Evolutionary conservation across 2,888 invertebrate genomes (phyloP), one percentile per base, ranked within the genome.

Genomic region (Eristalinus sepulchralis): DNA sequence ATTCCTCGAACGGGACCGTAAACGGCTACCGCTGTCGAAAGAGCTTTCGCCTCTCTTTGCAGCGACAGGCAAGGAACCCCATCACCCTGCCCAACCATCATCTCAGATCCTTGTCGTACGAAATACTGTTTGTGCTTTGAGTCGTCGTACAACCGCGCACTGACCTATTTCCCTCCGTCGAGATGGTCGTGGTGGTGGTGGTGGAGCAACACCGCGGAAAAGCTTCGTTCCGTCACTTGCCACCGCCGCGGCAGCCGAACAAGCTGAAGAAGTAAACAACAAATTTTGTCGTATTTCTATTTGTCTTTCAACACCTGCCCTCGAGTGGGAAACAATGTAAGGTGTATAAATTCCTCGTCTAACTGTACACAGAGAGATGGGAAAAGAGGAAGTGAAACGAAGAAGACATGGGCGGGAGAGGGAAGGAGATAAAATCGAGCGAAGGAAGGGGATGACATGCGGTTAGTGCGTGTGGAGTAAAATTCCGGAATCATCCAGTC

Each of bases 111-210:
- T 47, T 47, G 47, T 24, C 57, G 24, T 57, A 24, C 24, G 24
- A 57, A 47, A 17, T 47, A 47, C n/a, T n/a, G n/a, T n/a, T n/a
- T 47, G 47, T 47, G 2, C 17, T 17, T 3, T 9, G 24, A 57
- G 24, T 27, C 72, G 72, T 36, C 68, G 36, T 47, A 47, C 55
- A 39, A 27, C 31, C 81, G 77, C 81, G 81, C 68, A 81, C 70
- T 82, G 85, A 85, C 85, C 85, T 85, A 85, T 81, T 85, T 85
- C 64, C 70, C 33, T 36, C 39, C 17, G 59, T 39, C 22, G 20
- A 62, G 5, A 2, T 27, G 27, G 27, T 27, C 2, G 27, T 5
- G 27, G 27, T 27, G 27, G 11, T 33, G 53, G 36, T n/a, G 27
- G n/a, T 60, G 60, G 31, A 62, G 62, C 39, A 62, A n/a, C 5